Conservation (phyloP, 2,797 vertebrate genomes). For the Thalassophryne amazonica region DNA sequence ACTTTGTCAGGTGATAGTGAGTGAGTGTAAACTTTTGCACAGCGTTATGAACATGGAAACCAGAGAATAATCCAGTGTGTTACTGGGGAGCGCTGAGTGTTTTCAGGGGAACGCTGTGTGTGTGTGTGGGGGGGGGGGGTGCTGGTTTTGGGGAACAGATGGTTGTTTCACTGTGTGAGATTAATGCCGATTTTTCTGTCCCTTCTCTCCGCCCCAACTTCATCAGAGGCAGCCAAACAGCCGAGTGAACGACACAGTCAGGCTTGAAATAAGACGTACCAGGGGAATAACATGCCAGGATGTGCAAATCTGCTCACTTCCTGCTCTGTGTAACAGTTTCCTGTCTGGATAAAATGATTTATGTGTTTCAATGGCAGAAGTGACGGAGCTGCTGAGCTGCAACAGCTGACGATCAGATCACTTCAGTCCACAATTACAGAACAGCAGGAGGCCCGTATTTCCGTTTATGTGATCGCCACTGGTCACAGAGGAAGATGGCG, state of each 20-base stretch:
- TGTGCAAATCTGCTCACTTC: slow-evolving; percentile 24
- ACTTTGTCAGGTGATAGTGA: too few species aligned
- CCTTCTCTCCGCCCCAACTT: slow-evolving; percentile 14
- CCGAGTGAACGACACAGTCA: slow-evolving; percentile 20
- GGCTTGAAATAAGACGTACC: not conserved
- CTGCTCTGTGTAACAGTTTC: slow-evolving; percentile 6
- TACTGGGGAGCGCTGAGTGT: slow-evolving; percentile 17
- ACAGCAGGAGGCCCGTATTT: too few species aligned
- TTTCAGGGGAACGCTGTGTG: slow-evolving; percentile 38
- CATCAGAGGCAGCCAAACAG: slow-evolving; percentile 51
- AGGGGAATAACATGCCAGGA: slow-evolving; percentile 12
- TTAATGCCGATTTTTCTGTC: slow-evolving; percentile 30
- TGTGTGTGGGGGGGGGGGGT: too few species aligned
- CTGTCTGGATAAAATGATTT: slow-evolving; percentile 1
- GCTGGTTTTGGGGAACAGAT: slow-evolving; percentile 48
- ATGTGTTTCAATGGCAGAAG: not conserved
- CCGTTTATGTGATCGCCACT: too few species aligned
- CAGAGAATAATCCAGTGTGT: too few species aligned
- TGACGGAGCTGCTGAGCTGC: too few species aligned
- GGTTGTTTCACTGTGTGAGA: slow-evolving; percentile 43
- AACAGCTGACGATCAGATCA: too few species aligned
- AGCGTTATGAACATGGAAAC: too few species aligned
- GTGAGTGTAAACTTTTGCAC: too few species aligned
- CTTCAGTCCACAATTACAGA: too few species aligned
- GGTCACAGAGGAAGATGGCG: too few species aligned